A percentile compares a stretch with the other conserved stretches of the same genome.
Conservation (phyloP, 92 coral and sea anemone genomes). For the Siderastrea radians region DNA sequence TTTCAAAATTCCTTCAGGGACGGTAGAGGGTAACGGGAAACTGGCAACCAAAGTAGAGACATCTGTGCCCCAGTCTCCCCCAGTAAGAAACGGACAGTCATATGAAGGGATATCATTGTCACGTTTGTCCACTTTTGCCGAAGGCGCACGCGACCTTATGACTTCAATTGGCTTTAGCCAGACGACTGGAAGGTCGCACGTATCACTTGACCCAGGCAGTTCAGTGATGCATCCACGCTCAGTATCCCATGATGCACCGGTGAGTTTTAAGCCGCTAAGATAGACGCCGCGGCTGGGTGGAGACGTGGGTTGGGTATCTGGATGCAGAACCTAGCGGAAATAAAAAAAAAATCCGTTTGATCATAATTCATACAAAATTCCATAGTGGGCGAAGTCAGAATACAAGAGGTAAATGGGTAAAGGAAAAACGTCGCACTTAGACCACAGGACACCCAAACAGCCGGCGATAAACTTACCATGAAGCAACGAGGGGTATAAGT, state of each 20-base stretch:
- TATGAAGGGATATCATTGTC: constrained; percentile 53
- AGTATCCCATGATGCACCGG: constrained; percentile 91
- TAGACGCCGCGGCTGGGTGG: constrained; percentile 83
- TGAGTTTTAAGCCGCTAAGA: constrained; percentile 75
- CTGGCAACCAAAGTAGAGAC: constrained; percentile 45
- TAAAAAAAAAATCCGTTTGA: neutral
- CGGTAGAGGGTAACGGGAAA: constrained; percentile 65
- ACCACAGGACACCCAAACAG: too few relatives aligned
- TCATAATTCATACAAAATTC: too few relatives aligned
- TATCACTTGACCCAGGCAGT: neutral
- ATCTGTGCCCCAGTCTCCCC: constrained; percentile 27
- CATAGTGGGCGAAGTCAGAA: too few relatives aligned
- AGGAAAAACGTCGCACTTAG: too few relatives aligned
- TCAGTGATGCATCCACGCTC: constrained; percentile 62
- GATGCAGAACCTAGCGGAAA: constrained; percentile 62
- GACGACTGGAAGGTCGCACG: constrained; percentile 71
- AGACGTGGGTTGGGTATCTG: constrained; percentile 57
- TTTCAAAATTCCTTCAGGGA: constrained; percentile 46
- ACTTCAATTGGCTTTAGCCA: constrained; percentile 66
- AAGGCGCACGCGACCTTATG: constrained; percentile 42
- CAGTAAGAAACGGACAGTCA: constrained; percentile 74
- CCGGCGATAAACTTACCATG: too few relatives aligned
- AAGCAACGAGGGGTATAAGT: too few relatives aligned
- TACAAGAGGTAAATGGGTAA: too few relatives aligned
- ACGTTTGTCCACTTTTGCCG: constrained; percentile 23